These are phyloP conservation scores for Bradysia coprophila DNA, from an alignment of 1,140 invertebrate species.

Conservation along the genomic window DNA sequence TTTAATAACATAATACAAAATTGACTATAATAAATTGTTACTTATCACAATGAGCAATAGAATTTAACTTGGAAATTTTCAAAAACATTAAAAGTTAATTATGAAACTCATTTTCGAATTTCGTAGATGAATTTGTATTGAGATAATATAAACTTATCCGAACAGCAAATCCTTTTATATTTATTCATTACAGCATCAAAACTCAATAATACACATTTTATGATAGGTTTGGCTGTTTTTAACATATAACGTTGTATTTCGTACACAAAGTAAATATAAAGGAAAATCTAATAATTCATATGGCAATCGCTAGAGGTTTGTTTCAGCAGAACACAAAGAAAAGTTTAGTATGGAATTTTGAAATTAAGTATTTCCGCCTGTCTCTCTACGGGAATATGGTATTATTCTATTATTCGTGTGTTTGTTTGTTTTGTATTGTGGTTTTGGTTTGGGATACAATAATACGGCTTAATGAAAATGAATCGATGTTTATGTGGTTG, in stretches of 20 bases:
- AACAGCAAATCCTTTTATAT: neutral
- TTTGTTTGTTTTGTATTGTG: neutral
- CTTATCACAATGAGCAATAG: no score
- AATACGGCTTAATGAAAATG: neutral
- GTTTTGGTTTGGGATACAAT: neutral
- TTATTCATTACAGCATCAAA: neutral
- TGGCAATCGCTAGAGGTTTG: neutral
- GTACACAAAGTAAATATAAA: neutral
- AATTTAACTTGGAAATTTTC: no score
- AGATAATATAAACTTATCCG: neutral
- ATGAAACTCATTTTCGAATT: no score
- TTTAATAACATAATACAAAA: no score
- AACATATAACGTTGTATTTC: no score
- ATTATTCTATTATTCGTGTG: no score
- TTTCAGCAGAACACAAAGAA: neutral
- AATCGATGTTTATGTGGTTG: neutral
- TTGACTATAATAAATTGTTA: no score
- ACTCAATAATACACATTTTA: neutral
- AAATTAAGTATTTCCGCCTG: neutral
- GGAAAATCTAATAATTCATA: neutral
- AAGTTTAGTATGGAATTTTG: neutral
- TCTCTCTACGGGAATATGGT: no score
- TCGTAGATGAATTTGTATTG: no score
- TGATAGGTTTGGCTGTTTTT: no score
- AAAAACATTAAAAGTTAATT: no score